Percentiles rank a stretch among this genome's conserved stretches.
phyloP scores from a whole-genome alignment of 2,113 vertebrate species.

The Halcyon malimbica region DNA sequence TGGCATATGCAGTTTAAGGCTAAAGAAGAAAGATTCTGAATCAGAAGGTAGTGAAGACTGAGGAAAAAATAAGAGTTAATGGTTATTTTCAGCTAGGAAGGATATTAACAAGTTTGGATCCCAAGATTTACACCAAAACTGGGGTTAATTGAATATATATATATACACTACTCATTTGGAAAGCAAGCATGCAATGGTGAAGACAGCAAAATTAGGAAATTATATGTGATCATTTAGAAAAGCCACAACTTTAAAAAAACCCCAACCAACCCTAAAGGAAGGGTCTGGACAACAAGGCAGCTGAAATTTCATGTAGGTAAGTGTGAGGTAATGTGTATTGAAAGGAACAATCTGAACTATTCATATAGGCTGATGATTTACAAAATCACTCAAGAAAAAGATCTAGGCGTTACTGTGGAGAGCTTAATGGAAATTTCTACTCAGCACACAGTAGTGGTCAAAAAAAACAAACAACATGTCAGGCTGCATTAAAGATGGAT shows the following conservation, averaged over 20 bases:
- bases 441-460: slow-evolving; percentile 46
- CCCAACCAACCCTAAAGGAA: neutral
- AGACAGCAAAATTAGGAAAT: neutral
- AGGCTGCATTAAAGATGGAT: slow-evolving; percentile 13
- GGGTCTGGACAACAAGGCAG: neutral
- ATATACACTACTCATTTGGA: neutral
- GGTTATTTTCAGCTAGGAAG: neutral
- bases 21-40: neutral
- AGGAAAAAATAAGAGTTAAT: neutral
- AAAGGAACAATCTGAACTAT: slow-evolving; percentile 18
- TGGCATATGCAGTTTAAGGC: neutral
- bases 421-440: slow-evolving; percentile 64
- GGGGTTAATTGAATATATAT: neutral
- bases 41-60: neutral
- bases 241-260: neutral
- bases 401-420: slow-evolving; percentile 20
- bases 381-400: slow-evolving; percentile 47
- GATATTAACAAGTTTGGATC: neutral
- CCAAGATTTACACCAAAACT: neutral
- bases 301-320: neutral
- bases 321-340: neutral
- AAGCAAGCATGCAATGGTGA: neutral
- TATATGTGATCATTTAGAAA: neutral
- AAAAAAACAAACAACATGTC: slow-evolving; percentile 53
- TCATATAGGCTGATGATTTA: slow-evolving; percentile 16